phyloP scores from a whole-genome alignment of 2,113 vertebrate genomes.

The Catharus minimus region DNA sequence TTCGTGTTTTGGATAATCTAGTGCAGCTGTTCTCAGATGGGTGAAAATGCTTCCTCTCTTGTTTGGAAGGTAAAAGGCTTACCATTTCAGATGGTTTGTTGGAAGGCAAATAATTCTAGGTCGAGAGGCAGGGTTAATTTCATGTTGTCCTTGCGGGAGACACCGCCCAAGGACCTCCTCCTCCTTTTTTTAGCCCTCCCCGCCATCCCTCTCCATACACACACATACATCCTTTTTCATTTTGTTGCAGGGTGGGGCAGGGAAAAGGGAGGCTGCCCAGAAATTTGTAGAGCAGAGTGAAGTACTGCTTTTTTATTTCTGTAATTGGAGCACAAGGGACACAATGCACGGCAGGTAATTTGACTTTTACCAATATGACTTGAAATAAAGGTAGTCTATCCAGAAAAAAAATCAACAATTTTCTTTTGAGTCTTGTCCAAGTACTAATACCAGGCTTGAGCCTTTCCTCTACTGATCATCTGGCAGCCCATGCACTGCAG shows the following conservation, averaged over 20 bases:
- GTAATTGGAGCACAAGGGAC: not conserved
- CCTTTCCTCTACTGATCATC: not conserved
- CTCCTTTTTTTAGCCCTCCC: not conserved
- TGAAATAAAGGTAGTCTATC: not conserved
- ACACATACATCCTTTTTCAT: accelerated
- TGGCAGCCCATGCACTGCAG: not conserved
- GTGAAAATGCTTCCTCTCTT: not conserved
- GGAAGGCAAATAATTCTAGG: not conserved
- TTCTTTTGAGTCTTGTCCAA: not conserved
- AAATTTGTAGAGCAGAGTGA: not conserved
- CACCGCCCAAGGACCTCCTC: not conserved
- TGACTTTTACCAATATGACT: not conserved
- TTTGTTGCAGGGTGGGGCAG: not conserved
- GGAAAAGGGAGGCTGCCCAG: not conserved
- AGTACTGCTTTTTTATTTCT: not conserved
- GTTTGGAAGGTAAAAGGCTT: not conserved
- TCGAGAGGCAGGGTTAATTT: not conserved
- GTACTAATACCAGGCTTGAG: not conserved
- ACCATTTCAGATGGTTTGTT: not conserved
- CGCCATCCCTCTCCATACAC: accelerated
- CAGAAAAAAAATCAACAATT: not conserved
- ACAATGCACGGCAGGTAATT: accelerated
- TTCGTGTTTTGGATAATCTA: not conserved
- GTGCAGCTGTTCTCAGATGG: not conserved
- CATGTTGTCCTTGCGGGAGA: not conserved